Percentiles rank a stretch among this genome's conserved stretches.
Conservation (phyloP, 1,140 invertebrate species). For the Plectrocnemia conspersa region DNA sequence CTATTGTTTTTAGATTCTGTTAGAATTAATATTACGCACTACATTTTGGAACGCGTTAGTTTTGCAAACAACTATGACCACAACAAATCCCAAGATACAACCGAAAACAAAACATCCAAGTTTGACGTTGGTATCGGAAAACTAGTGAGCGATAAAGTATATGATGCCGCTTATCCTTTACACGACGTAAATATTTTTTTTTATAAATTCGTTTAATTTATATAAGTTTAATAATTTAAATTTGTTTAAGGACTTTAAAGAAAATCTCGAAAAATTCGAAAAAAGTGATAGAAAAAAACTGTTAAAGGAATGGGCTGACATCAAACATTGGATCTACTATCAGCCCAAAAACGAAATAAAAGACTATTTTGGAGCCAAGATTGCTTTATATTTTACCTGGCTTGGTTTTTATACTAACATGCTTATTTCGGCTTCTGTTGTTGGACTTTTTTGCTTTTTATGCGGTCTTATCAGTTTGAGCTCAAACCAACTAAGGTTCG, state of each 20-base stretch:
- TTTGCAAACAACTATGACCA: conserved; percentile 63
- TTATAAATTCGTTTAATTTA: not conserved
- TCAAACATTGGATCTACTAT: conserved; percentile 74
- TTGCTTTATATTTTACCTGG: conserved; percentile 93
- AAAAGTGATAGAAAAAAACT: conserved; percentile 69
- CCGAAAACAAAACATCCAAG: too few relatives aligned
- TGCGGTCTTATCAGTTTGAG: conserved; percentile 75
- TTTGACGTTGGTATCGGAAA: conserved; percentile 81
- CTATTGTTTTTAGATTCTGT: conserved; percentile 86
- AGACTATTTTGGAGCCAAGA: conserved; percentile 85
- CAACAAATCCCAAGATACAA: too few relatives aligned
- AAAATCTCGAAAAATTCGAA: conserved; percentile 63
- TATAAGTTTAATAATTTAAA: conserved; percentile 34
- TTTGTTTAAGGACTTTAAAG: conserved; percentile 56
- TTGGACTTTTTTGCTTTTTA: conserved; percentile 76
- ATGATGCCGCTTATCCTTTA: conserved; percentile 82
- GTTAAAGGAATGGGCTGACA: conserved; percentile 80
- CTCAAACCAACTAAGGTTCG: conserved; percentile 67
- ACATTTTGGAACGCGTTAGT: conserved; percentile 83
- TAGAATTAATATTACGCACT: conserved; percentile 82
- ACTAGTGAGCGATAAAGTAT: conserved; percentile 70
- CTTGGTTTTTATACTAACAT: conserved; percentile 94
- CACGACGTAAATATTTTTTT: conserved; percentile 69
- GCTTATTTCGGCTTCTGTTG: conserved; percentile 77
- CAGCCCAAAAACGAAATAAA: conserved; percentile 86